phyloP scores from a whole-genome alignment of 1,140 invertebrate genomes.

The Theocolax elegans region DNA sequence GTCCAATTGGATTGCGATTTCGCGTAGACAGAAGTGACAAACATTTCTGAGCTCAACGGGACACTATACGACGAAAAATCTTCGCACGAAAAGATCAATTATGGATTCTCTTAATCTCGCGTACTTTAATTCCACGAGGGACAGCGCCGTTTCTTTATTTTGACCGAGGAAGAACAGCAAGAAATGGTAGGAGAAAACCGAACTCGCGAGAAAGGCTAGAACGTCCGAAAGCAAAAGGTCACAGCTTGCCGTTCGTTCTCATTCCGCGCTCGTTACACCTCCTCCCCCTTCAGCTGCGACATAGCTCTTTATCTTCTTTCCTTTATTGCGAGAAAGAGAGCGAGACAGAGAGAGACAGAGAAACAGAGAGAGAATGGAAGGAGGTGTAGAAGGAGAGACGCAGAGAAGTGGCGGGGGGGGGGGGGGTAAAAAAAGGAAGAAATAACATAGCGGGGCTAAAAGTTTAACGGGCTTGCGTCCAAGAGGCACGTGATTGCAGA shows the following conservation, averaged over 20 bases:
- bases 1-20: too few relatives aligned
- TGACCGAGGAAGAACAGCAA: neutral
- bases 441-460: neutral
- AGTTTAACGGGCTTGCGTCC: slow-evolving; percentile 15
- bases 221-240: slow-evolving; percentile 14
- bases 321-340: neutral
- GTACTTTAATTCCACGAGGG: too few relatives aligned
- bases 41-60: too few relatives aligned
- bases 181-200: neutral
- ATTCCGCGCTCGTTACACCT: slow-evolving; percentile 6
- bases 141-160: too few relatives aligned
- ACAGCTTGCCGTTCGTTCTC: neutral
- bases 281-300: neutral
- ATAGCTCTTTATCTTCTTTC: slow-evolving; percentile 27
- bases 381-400: neutral
- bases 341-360: neutral
- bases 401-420: neutral
- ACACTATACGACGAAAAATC: too few relatives aligned
- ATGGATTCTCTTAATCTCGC: too few relatives aligned
- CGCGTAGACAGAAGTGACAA: too few relatives aligned
- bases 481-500: slow-evolving; percentile 20
- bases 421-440: neutral
- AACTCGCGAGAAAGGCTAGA: too few relatives aligned
- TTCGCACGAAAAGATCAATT: too few relatives aligned
- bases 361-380: neutral